These are phyloP conservation scores for Neolamprologus falcicula DNA, from an alignment of 2,113 vertebrate genomes.

Conservation along the genomic window DNA sequence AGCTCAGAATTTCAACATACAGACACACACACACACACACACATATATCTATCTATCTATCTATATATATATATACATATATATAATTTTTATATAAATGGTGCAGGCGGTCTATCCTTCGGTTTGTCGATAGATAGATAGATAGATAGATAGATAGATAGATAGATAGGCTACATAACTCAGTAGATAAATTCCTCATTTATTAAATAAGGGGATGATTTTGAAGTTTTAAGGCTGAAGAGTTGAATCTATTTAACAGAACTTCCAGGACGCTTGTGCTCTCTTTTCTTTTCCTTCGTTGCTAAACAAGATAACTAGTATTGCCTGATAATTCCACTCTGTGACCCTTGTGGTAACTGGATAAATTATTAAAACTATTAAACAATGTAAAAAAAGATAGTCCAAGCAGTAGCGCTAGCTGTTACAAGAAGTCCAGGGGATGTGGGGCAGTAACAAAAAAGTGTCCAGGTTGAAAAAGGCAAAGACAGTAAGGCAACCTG, in stretches of 20 bases:
- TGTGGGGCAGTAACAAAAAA: neutral
- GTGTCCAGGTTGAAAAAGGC: neutral
- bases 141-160: too few species aligned
- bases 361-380: neutral
- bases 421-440: neutral
- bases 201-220: neutral
- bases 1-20: neutral
- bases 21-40: accelerated
- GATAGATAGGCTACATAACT: neutral
- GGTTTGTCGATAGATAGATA: too few species aligned
- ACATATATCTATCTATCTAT: too few species aligned
- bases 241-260: neutral
- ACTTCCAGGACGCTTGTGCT: neutral
- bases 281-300: neutral
- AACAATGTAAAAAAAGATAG: accelerated
- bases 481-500: neutral
- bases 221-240: neutral
- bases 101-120: too few species aligned
- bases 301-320: neutral
- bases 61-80: too few species aligned
- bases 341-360: neutral
- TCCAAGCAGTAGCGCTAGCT: neutral
- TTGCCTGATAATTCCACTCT: neutral
- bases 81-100: too few species aligned
- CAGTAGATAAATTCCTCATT: neutral